Conservation (phyloP, 2,888 invertebrate genomes). For the Acleris holmiana region DNA sequence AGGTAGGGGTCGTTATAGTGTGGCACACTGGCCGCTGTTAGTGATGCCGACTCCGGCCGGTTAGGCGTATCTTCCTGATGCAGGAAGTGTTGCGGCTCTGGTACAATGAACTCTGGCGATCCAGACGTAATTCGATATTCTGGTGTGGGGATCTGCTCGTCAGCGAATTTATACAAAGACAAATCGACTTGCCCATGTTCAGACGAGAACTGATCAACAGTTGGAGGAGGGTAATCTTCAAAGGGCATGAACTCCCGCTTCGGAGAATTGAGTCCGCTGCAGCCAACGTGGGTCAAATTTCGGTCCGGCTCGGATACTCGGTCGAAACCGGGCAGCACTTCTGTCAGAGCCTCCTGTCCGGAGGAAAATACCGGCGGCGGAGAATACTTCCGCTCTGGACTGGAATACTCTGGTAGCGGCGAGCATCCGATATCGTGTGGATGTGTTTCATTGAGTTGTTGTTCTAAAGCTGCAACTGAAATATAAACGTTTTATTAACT, state of each 20-base stretch:
- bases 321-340: background rate
- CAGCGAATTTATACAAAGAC: background rate
- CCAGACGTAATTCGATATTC: background rate
- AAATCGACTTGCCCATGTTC: background rate
- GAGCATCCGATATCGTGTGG: background rate
- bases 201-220: background rate
- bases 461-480: slow-evolving; percentile 2
- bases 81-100: background rate
- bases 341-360: background rate
- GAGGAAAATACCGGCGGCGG: background rate
- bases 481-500: background rate
- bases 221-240: too few relatives aligned
- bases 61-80: background rate
- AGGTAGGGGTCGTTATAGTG: background rate
- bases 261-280: too few relatives aligned
- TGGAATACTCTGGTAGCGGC: background rate
- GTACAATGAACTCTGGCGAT: background rate
- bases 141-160: background rate
- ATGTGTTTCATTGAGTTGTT: background rate
- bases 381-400: background rate
- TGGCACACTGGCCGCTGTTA: too few relatives aligned
- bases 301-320: background rate
- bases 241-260: too few relatives aligned
- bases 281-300: background rate
- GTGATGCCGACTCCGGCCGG: background rate